Evolutionary conservation across 2,113 vertebrate species (phyloP).

Genomic region (Gambusia affinis): DNA sequence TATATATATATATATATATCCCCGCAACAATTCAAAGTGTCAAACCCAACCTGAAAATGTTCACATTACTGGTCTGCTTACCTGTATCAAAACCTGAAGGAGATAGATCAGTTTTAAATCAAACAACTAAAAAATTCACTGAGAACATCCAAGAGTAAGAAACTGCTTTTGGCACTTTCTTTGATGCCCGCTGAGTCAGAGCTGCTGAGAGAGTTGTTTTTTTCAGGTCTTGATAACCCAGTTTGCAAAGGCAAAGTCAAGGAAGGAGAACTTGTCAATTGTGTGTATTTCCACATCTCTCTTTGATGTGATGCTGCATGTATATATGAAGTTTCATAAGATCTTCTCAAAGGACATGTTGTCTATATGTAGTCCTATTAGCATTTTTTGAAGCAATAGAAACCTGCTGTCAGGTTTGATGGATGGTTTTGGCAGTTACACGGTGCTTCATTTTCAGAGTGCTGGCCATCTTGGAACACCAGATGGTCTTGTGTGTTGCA

Average conservation of each 20-base stretch:
- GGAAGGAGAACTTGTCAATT: conserved; percentile 43
- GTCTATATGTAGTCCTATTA: conserved; percentile 1
- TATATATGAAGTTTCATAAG: conserved; percentile 22
- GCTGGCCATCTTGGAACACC: conserved; percentile 18
- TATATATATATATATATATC: too few relatives aligned
- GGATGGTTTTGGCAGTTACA: conserved; percentile 34
- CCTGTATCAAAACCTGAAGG: conserved; percentile 34
- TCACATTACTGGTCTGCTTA: conserved; percentile 45
- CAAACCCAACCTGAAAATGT: conserved; percentile 19
- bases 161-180: conserved; percentile 67
- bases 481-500: conserved; percentile 26
- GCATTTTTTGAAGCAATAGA: conserved; percentile 10
- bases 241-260: conserved; percentile 62
- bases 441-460: conserved; percentile 20
- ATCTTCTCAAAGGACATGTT: conserved; percentile 22
- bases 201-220: conserved; percentile 52
- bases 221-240: conserved; percentile 51
- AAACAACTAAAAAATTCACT: conserved; percentile 72
- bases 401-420: conserved; percentile 38
- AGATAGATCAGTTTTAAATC: conserved; percentile 59
- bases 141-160: conserved; percentile 53
- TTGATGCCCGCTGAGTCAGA: conserved; percentile 61
- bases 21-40: background rate
- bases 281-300: conserved; percentile 16
- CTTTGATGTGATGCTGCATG: conserved; percentile 19